These are phyloP conservation scores for Carabus problematicus DNA, from an alignment of 2,888 invertebrate species.

Conservation along the genomic window DNA sequence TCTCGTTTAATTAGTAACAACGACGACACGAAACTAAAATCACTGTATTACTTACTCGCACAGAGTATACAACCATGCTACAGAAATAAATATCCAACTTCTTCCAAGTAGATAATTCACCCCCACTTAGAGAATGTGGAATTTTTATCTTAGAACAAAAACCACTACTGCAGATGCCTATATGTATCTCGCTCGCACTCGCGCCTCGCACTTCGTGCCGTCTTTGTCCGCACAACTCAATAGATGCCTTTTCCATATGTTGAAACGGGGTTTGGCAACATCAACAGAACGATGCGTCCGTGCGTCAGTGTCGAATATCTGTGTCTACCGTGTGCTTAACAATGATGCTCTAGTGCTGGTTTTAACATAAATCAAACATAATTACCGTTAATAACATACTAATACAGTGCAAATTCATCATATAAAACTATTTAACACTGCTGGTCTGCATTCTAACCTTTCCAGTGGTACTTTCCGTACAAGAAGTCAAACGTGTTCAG, in stretches of 20 bases:
- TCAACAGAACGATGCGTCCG: constrained; percentile 38
- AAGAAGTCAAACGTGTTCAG: constrained; percentile 26
- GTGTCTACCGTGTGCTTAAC: constrained; percentile 1
- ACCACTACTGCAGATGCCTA: constrained; percentile 37
- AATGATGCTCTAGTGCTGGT: neutral
- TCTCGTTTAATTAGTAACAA: neutral
- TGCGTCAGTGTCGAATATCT: constrained; percentile 6
- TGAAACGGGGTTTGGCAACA: constrained; percentile 41
- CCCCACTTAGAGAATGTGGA: constrained; percentile 35
- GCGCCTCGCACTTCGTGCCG: constrained; percentile 7
- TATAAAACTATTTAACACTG: too few relatives aligned
- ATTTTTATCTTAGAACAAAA: constrained; percentile 34
- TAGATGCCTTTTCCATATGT: constrained; percentile 40
- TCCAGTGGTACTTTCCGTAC: constrained; percentile 1
- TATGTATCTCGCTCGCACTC: constrained; percentile 20
- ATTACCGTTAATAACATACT: too few relatives aligned
- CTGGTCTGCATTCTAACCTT: constrained; percentile 22
- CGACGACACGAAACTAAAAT: constrained; percentile 13
- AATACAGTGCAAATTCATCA: too few relatives aligned
- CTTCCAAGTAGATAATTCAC: constrained; percentile 16
- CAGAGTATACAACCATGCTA: neutral
- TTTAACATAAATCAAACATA: too few relatives aligned
- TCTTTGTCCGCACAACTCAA: constrained; percentile 35
- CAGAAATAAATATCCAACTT: constrained; percentile 15
- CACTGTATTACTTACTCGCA: neutral